phyloP scores from a whole-genome alignment of 2,888 invertebrate genomes.

The Meloe dianella region DNA sequence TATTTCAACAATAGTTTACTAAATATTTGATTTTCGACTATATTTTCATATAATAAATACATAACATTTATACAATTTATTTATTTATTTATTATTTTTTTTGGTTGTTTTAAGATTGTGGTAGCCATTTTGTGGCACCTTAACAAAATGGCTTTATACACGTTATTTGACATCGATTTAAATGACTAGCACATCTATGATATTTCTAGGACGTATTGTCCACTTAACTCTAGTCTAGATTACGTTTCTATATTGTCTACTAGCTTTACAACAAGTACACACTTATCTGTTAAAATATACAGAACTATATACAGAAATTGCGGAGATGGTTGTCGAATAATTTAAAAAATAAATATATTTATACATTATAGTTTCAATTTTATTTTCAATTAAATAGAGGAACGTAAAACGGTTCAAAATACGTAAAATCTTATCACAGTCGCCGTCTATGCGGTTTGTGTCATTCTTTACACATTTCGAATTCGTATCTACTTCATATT shows the following conservation, averaged over 20 bases:
- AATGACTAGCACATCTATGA: constrained; percentile 52
- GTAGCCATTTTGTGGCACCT: constrained; percentile 45
- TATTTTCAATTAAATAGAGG: constrained; percentile 17
- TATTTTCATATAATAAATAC: constrained; percentile 58
- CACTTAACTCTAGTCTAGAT: constrained; percentile 32
- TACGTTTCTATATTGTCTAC: constrained; percentile 27
- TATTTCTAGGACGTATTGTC: constrained; percentile 41
- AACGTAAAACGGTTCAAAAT: constrained; percentile 41
- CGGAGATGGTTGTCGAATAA: constrained; percentile 18
- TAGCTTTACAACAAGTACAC: constrained; percentile 45
- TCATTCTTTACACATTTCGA: constrained; percentile 50
- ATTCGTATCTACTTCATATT: constrained; percentile 42
- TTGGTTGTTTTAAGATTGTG: constrained; percentile 41
- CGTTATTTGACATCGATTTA: constrained; percentile 46
- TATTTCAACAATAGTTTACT: not conserved
- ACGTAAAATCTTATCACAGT: constrained; percentile 56
- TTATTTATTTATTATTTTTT: not conserved
- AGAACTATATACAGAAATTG: constrained; percentile 43
- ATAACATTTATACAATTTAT: constrained; percentile 57
- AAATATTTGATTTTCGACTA: constrained; percentile 42
- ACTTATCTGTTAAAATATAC: constrained; percentile 40
- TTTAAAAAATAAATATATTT: constrained; percentile 30
- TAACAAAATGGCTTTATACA: constrained; percentile 46
- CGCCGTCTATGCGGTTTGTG: constrained; percentile 52
- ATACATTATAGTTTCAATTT: not conserved